A percentile compares a stretch with the other conserved stretches of the same genome.
phyloP scores from a whole-genome alignment of 2,797 vertebrate genomes.

The Pteronotus mesoamericanus region DNA sequence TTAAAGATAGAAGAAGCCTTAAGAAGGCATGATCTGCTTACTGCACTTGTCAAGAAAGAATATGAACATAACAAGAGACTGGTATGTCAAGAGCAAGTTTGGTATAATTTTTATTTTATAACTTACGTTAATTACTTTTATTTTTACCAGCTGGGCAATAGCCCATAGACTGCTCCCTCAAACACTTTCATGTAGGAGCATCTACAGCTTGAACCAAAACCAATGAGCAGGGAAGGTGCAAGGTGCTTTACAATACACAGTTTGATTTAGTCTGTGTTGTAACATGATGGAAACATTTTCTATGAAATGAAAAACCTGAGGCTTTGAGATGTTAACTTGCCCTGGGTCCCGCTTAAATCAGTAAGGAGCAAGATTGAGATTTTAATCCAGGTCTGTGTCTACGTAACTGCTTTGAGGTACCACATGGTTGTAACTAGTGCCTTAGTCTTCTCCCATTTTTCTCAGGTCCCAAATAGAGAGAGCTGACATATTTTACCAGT shows the following conservation, averaged over 20 bases:
- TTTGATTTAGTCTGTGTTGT: neutral
- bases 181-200: neutral
- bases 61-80: constrained; percentile 90
- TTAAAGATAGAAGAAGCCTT: constrained; percentile 90
- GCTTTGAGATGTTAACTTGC: neutral
- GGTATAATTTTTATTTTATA: neutral
- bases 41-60: constrained; percentile 88
- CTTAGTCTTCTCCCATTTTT: neutral
- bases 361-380: neutral
- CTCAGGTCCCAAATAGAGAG: neutral
- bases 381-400: neutral
- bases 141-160: neutral
- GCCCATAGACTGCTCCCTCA: neutral
- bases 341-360: neutral
- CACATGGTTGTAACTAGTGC: neutral
- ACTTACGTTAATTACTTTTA: neutral
- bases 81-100: constrained; percentile 81
- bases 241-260: neutral
- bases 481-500: neutral
- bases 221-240: neutral
- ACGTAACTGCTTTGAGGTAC: neutral
- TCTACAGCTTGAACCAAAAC: neutral
- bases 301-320: constrained; percentile 16
- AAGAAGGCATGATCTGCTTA: constrained; percentile 90
- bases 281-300: neutral